These are phyloP conservation scores for Crossocerus cetratus DNA, from an alignment of 2,888 invertebrate genomes.

Conservation along the genomic window DNA sequence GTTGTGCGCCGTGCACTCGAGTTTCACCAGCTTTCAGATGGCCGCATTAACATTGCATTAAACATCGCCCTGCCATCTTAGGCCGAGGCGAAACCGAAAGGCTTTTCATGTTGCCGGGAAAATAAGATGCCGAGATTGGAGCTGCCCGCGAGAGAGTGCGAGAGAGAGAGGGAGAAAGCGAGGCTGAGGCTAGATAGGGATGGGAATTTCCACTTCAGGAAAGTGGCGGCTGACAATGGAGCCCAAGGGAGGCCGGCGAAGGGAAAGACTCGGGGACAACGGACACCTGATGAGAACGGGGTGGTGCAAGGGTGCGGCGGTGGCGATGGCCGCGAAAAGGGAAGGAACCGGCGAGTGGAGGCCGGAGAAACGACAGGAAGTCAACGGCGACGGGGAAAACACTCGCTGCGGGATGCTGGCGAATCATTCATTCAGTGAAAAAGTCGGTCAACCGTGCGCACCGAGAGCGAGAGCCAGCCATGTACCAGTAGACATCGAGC, in stretches of 20 bases:
- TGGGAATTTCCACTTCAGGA: slow-evolving; percentile 53
- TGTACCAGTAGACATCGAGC: not conserved
- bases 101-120: not conserved
- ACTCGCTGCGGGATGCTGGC: slow-evolving; percentile 40
- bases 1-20: slow-evolving; percentile 11
- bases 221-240: slow-evolving; percentile 56
- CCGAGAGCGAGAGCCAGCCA: not conserved
- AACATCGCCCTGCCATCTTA: too few relatives aligned
- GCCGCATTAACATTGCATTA: too few relatives aligned
- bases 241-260: slow-evolving; percentile 38
- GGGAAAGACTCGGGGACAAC: slow-evolving; percentile 35
- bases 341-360: not conserved
- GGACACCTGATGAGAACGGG: slow-evolving; percentile 50
- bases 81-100: not conserved
- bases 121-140: not conserved
- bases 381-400: slow-evolving; percentile 1
- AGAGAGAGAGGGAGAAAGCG: slow-evolving; percentile 24
- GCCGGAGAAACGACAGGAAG: slow-evolving; percentile 7
- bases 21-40: too few relatives aligned
- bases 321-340: slow-evolving; percentile 14
- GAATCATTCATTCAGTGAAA: slow-evolving; percentile 58
- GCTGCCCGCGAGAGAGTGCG: not conserved
- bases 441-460: slow-evolving; percentile 62
- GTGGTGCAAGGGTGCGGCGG: slow-evolving; percentile 32
- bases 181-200: slow-evolving; percentile 9